Conservation (phyloP, 2,888 invertebrate genomes). For the Imbricaverruca yamaguchii region DNA sequence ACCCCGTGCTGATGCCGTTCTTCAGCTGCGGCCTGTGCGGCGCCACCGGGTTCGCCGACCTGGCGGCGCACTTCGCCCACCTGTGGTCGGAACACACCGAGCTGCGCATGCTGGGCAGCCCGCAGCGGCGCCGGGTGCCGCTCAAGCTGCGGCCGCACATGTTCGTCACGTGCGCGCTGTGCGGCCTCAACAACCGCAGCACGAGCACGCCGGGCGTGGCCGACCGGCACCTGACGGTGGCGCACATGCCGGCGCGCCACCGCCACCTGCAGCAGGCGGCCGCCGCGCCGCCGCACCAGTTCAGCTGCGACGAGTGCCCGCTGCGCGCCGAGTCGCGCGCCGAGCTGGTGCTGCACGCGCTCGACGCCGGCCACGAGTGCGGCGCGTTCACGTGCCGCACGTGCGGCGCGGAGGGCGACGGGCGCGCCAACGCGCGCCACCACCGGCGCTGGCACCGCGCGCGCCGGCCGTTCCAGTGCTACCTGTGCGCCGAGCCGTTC, state of each 20-base stretch:
- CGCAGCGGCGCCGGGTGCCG: conserved; percentile 1
- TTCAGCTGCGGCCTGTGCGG: conserved; percentile 15
- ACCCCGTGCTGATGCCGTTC: background rate
- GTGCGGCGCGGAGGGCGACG: background rate
- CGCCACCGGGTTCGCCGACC: background rate
- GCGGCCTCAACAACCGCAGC: conserved; percentile 17
- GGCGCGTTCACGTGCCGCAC: background rate
- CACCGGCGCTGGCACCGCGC: conserved; percentile 3
- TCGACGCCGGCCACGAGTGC: background rate
- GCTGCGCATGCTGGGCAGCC: conserved; percentile 18
- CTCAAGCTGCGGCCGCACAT: conserved; percentile 19
- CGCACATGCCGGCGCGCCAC: conserved; percentile 3
- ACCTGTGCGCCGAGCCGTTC: conserved; percentile 9
- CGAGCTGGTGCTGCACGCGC: conserved; percentile 3
- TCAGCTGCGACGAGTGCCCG: background rate
- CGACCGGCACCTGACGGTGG: conserved; percentile 10
- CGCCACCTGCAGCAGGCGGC: background rate
- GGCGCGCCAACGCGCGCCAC: background rate
- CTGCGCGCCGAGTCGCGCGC: background rate
- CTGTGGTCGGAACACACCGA: background rate
- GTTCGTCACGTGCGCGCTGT: conserved; percentile 7
- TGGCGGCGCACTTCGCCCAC: background rate
- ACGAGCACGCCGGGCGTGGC: background rate
- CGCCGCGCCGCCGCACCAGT: background rate
- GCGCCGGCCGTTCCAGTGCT: background rate